Conservation (phyloP, 2,797 vertebrate genomes). For the Anguilla megastoma region DNA sequence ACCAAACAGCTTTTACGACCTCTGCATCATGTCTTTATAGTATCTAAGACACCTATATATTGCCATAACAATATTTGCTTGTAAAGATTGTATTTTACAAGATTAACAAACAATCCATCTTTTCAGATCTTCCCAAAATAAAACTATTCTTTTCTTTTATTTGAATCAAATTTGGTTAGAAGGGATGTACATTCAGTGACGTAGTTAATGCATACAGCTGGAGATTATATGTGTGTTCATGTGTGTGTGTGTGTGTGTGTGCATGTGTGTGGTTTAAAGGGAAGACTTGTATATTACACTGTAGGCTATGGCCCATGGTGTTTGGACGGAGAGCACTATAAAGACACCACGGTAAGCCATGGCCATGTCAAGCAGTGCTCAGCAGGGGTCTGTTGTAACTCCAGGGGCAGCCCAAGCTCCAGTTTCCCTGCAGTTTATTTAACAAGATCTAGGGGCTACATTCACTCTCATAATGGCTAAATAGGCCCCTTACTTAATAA, state of each 20-base stretch:
- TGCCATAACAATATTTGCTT: conserved; percentile 27
- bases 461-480: not conserved
- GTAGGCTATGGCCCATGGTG: not conserved
- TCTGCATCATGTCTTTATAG: conserved; percentile 33
- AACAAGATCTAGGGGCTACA: not conserved
- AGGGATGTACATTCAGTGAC: not conserved
- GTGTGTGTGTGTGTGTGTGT: not conserved
- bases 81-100: conserved; percentile 21
- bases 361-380: not conserved
- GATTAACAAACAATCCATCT: not conserved
- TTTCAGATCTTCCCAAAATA: not conserved
- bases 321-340: conserved; percentile 1
- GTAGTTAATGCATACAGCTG: not conserved
- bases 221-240: not conserved
- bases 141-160: not conserved
- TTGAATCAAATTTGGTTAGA: not conserved
- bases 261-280: not conserved
- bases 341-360: not conserved
- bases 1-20: conserved; percentile 28
- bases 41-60: not conserved
- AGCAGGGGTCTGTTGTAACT: not conserved
- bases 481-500: conserved; percentile 1
- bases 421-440: conserved; percentile 20
- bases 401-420: not conserved
- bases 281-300: not conserved